These are phyloP conservation scores for Sapayoa aenigma DNA, from an alignment of 2,113 vertebrate species.

Conservation along the genomic window DNA sequence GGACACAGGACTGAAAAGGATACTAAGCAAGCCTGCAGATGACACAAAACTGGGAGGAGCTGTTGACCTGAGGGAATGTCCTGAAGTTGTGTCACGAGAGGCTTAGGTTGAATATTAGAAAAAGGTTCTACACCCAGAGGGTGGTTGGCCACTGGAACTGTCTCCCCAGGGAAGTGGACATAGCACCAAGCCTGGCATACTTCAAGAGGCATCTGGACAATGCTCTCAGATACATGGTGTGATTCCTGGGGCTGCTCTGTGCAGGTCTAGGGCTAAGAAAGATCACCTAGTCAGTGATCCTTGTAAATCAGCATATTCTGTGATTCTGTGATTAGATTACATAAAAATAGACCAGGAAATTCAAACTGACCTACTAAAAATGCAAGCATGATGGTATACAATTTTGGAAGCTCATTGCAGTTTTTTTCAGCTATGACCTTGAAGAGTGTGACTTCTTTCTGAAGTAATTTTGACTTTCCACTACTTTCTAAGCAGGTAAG, in stretches of 20 bases:
- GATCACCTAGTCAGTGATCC: too few relatives aligned
- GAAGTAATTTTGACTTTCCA: fast-evolving
- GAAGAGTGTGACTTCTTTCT: background rate
- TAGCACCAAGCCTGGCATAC: too few relatives aligned
- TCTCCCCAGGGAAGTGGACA: too few relatives aligned
- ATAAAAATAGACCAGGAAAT: background rate
- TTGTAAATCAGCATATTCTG: too few relatives aligned
- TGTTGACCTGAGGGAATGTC: background rate
- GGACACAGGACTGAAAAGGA: background rate
- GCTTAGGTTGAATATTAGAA: too few relatives aligned
- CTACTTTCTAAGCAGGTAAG: background rate
- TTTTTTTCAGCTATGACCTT: background rate
- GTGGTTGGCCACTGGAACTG: too few relatives aligned
- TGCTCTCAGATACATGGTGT: too few relatives aligned
- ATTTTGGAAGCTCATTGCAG: background rate
- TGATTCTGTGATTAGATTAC: background rate
- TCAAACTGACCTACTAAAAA: background rate
- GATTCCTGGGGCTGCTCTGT: too few relatives aligned
- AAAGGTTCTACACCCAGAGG: too few relatives aligned
- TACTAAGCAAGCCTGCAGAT: background rate
- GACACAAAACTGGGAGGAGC: background rate
- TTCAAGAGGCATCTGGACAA: too few relatives aligned
- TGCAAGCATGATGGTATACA: background rate
- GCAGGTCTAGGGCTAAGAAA: too few relatives aligned
- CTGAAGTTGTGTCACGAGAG: too few relatives aligned